phyloP scores from a whole-genome alignment of 2,113 vertebrate species.

The Propithecus coquereli region DNA sequence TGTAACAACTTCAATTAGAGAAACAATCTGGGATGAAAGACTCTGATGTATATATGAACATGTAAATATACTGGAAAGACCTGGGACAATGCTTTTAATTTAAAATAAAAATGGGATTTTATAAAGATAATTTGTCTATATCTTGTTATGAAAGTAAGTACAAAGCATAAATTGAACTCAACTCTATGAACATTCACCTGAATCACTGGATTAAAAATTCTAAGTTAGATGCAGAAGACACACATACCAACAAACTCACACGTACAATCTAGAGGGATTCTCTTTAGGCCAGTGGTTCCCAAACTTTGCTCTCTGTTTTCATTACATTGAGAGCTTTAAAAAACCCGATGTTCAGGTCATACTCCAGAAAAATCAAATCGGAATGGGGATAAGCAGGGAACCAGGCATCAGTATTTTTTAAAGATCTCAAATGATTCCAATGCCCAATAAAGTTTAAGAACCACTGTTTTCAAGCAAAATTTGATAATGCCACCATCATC shows the following conservation, averaged over 20 bases:
- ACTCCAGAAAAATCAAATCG: background rate
- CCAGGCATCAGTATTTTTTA: background rate
- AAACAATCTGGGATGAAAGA: background rate
- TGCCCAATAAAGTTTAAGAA: background rate
- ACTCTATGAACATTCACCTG: background rate
- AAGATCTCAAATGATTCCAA: background rate
- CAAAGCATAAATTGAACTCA: background rate
- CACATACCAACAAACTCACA: background rate
- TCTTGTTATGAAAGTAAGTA: background rate
- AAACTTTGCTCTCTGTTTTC: background rate
- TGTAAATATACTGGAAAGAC: background rate
- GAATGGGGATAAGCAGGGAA: background rate
- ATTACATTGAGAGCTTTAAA: background rate
- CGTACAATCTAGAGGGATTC: background rate
- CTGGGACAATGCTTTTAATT: background rate
- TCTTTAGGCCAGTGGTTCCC: background rate
- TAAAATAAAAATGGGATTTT: background rate
- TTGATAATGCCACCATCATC: background rate
- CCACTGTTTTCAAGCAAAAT: background rate
- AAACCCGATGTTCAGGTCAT: background rate
- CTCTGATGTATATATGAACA: background rate
- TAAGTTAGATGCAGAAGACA: background rate
- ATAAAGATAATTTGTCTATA: background rate
- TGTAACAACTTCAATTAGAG: background rate
- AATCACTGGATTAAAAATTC: background rate